Evolutionary conservation across 2,888 invertebrate genomes (phyloP), one percentile per base, ranked within the genome.

Genomic region (Digitonthophagus gazella): DNA sequence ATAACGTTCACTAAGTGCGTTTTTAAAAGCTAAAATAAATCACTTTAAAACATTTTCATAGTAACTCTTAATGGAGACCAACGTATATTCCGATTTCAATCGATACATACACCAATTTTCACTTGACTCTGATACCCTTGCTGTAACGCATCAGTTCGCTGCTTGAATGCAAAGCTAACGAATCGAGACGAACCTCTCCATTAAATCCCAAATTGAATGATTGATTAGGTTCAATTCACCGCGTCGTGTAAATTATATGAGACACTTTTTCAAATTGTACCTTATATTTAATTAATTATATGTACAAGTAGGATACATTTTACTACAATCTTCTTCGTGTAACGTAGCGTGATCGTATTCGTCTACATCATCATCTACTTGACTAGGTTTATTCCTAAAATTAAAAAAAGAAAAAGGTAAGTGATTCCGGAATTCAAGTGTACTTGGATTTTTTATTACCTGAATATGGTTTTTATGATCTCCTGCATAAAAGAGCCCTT

Each of bases 401-500:
- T 11, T 16, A 4, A 58, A 65, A 15, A 20, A 19, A 64, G 16
- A 54, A 66, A 18, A 14, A 15, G 8, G 8, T 58, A 11, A 18
- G 15, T 58, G 16, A 58, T 15, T 11, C 11, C 8, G 8, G 14
- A 14, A 5, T 18, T 28, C 64, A 6, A 5, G 16, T 44, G 3
- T 15, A 16, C 28, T 16, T 44, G 14, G 22, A n/a, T 44, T 6
- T 55, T 64, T 14, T 64, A 87, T 86, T 80, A 90, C 91, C 88
- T 89, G 81, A 91, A 91, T 72, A 90, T 83, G 69, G 86, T 85
- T 78, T 88, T 85, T 6, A 90, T 80, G 68, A 90, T 86, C 83
- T 91, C 91, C 72, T 89, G 85, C 73, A 89, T 82, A 80, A 91
- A 90, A 75, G 86, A 85, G 61, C 88, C 88, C 73, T 86, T 85